Evolutionary conservation across 2,888 invertebrate species (phyloP).

Genomic region (Eupithecia inturbata): DNA sequence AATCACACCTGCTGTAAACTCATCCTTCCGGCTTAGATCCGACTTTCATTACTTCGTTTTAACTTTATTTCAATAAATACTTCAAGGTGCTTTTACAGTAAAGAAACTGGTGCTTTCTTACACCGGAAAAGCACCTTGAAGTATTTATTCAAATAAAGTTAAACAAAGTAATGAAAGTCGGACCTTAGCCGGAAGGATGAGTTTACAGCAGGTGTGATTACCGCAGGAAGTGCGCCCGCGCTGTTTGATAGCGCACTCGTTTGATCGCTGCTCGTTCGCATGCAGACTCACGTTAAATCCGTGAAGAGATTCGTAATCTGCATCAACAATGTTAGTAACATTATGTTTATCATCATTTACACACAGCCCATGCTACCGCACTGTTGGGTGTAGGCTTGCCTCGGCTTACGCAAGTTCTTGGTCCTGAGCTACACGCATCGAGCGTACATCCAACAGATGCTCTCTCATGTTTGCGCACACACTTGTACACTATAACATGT

Average conservation of each 20-base stretch:
- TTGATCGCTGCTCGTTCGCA: conserved; percentile 57
- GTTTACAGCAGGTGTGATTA: conserved; percentile 61
- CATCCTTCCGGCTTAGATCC: conserved; percentile 51
- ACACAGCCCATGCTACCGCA: not conserved
- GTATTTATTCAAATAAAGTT: conserved; percentile 34
- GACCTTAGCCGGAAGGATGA: conserved; percentile 51
- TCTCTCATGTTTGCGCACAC: too few relatives aligned
- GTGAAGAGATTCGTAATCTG: not conserved
- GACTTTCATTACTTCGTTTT: conserved; percentile 19
- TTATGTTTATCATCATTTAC: not conserved
- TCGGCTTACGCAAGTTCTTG: not conserved
- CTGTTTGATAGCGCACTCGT: conserved; percentile 55
- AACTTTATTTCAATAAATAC: conserved; percentile 34
- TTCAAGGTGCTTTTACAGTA: not conserved
- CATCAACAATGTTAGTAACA: not conserved
- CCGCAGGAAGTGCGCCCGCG: conserved; percentile 61
- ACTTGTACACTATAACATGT: too few relatives aligned
- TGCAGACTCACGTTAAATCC: not conserved
- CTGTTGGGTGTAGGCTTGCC: not conserved
- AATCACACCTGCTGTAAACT: conserved; percentile 60
- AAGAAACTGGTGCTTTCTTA: too few relatives aligned
- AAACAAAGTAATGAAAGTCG: conserved; percentile 18
- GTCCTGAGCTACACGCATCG: not conserved
- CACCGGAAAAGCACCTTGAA: not conserved
- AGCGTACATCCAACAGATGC: not conserved